Evolutionary conservation across 1,140 invertebrate genomes (phyloP).

Genomic region (Aphaenogaster floridana): DNA sequence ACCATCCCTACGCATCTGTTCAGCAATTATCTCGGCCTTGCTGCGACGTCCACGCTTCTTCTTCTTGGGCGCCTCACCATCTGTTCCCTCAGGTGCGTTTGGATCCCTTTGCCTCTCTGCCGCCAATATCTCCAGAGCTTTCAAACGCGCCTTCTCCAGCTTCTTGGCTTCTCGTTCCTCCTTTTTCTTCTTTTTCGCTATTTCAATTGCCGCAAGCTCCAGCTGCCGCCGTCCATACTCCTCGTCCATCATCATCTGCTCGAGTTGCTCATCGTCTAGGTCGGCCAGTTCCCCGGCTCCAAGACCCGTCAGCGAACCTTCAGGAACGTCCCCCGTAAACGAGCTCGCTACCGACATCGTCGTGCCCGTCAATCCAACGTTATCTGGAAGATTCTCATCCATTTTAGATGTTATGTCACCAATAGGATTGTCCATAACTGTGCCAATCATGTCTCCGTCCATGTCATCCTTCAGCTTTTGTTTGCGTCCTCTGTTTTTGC

Average conservation of each 20-base stretch:
- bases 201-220: conserved; percentile 86
- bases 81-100: conserved; percentile 79
- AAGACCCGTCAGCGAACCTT: conserved; percentile 81
- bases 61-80: conserved; percentile 84
- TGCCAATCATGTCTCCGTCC: conserved; percentile 76
- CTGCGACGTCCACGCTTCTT: conserved; percentile 85
- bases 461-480: conserved; percentile 79
- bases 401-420: conserved; percentile 72
- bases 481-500: conserved; percentile 82
- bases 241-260: conserved; percentile 89
- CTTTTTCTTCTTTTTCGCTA: conserved; percentile 89
- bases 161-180: conserved; percentile 88
- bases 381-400: conserved; percentile 77
- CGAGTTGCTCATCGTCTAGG: conserved; percentile 88
- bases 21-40: conserved; percentile 86
- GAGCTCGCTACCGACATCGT: conserved; percentile 76
- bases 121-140: conserved; percentile 85
- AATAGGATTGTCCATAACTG: conserved; percentile 77
- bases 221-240: conserved; percentile 88
- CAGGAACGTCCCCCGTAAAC: conserved; percentile 76
- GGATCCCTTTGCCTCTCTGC: conserved; percentile 82
- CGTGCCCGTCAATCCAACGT: conserved; percentile 64
- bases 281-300: conserved; percentile 86
- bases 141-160: conserved; percentile 88
- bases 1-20: conserved; percentile 84